Base-by-base conservation (phyloP, 2,113 vertebrate species). In the Microtus montanus region DNA sequence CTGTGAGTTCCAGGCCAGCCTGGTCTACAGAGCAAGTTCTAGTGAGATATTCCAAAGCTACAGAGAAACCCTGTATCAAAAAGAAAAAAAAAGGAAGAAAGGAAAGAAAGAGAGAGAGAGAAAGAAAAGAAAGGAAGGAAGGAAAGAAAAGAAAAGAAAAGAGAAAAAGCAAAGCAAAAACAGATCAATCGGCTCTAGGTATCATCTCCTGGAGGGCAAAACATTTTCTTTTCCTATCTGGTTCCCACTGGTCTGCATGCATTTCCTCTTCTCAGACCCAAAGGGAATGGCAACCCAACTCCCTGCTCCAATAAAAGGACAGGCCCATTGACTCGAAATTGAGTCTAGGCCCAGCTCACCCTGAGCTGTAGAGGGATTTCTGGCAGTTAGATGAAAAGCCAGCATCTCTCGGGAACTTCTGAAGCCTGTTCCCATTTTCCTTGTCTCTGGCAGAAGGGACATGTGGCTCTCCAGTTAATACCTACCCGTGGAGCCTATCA, bases 61-160 rank as follows among this genome's bases (percentile, higher is more conserved):
- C 58, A 58, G 58, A 58, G 58, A 58, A 58, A 58, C 58, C 19
- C 58, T 20, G 5, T 58, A 19, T 58, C 58, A 58, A 58, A 58
- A 58, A 58, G 19, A 58, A 58, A 58, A 58, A 20, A 44, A 44
- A 44, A 54, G 14, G 14, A 54, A 54, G 4, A 5, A 54, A 17
- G 4, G 15, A 54, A 54, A 19, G 5, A 54, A 54, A 19, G 4
- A 54, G 15, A 52, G 12, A 54, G 15, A 54, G 52, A 54, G 14
- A 54, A 15, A 15, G 14, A 15, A 54, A 54, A 0, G 2, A 15
- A 15, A 15, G 3, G 1, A 54, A 54, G 1, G 1, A 58, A 58
- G 19, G 0, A 58, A 41, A 41, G 38, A 41, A 41, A 19, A 58
- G 17, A 6, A 58, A 58, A 20, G 19, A 20, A 58, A 58, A 20